phyloP scores from a whole-genome alignment of 2,797 vertebrate species.

The Acanthopagrus latus region DNA sequence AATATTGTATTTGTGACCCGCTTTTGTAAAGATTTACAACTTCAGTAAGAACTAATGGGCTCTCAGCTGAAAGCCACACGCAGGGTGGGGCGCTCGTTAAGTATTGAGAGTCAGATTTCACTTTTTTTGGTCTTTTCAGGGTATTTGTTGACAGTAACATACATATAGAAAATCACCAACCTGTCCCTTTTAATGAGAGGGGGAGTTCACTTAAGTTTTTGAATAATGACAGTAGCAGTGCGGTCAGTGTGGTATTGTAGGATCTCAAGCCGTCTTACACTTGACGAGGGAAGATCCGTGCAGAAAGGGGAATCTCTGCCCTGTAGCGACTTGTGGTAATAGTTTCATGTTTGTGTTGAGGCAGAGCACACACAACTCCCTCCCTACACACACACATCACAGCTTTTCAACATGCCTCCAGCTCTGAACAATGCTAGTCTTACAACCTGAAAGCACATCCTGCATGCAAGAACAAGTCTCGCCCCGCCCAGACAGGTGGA shows the following conservation, averaged over 20 bases:
- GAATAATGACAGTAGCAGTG: too few species aligned
- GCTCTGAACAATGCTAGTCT: background rate
- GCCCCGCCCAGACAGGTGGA: constrained; percentile 50
- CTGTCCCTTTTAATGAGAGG: too few species aligned
- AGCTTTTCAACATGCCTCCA: constrained; percentile 6
- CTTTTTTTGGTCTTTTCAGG: background rate
- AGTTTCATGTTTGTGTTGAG: constrained; percentile 11
- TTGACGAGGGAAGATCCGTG: background rate
- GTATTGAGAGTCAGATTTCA: background rate
- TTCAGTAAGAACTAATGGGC: background rate
- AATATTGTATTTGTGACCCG: background rate
- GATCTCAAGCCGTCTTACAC: background rate
- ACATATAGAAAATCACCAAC: background rate
- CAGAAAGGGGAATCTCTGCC: background rate
- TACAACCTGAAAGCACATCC: background rate
- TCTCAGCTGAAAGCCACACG: background rate
- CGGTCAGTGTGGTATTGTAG: background rate
- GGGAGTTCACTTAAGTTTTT: too few species aligned
- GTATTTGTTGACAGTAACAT: background rate
- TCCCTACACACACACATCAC: background rate
- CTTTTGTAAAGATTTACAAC: constrained; percentile 1
- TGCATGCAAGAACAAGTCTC: constrained; percentile 1
- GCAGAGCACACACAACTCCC: background rate
- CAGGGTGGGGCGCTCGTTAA: too few species aligned
- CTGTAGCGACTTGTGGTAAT: background rate